These are phyloP conservation scores for Geothlypis trichas DNA, from an alignment of 2,113 vertebrate species.

Conservation along the genomic window DNA sequence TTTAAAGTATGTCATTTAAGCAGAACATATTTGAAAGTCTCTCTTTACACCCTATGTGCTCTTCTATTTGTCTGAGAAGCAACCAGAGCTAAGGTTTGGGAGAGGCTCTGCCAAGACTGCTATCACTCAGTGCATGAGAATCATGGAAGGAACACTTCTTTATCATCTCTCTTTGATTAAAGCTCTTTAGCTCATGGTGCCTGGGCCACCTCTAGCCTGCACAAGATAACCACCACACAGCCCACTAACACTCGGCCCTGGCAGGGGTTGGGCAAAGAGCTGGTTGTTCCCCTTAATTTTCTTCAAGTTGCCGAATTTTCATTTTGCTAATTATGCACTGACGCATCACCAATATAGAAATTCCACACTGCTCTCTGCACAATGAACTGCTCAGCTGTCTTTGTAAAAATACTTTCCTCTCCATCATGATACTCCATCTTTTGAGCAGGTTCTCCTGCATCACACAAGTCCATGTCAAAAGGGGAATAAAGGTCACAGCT, in stretches of 20 bases:
- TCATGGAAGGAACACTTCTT: neutral
- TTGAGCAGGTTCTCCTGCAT: neutral
- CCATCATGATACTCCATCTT: neutral
- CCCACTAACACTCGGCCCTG: neutral
- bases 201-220: neutral
- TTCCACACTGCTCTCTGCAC: neutral
- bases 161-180: neutral
- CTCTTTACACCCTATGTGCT: neutral
- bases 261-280: neutral
- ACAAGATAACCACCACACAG: neutral
- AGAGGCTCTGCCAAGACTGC: neutral
- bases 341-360: neutral
- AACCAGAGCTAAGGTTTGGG: neutral
- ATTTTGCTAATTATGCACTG: neutral
- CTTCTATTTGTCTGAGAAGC: neutral
- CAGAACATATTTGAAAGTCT: neutral
- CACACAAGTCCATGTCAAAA: neutral
- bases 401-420: neutral
- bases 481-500: neutral
- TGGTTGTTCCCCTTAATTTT: neutral
- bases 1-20: neutral
- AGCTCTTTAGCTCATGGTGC: neutral
- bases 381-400: neutral
- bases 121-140: accelerated
- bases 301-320: neutral